phyloP scores from a whole-genome alignment of 2,113 vertebrate genomes.

The Ciconia boyciana region DNA sequence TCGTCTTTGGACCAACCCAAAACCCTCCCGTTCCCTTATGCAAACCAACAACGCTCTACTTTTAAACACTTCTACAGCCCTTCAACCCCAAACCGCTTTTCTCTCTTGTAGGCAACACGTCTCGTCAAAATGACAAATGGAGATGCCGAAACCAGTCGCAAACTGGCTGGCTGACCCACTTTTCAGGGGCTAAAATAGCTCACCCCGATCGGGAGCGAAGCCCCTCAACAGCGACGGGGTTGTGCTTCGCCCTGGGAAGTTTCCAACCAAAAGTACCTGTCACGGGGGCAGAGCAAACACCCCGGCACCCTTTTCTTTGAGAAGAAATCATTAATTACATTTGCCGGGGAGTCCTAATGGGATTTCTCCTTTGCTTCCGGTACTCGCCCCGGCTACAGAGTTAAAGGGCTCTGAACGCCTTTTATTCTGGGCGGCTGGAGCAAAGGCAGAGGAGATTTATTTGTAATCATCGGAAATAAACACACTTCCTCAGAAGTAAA shows the following conservation, averaged over 20 bases:
- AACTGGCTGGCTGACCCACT: background rate
- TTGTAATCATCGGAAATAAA: conserved; percentile 78
- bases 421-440: conserved; percentile 44
- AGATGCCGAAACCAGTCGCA: background rate
- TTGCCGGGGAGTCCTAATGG: conserved; percentile 43
- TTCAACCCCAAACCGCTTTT: background rate
- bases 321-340: conserved; percentile 55
- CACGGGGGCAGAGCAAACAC: background rate
- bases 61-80: background rate
- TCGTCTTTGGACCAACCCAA: background rate
- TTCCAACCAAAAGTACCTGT: background rate
- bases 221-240: accelerated
- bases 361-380: conserved; percentile 39
- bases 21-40: background rate
- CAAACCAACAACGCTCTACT: background rate
- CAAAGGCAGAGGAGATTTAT: conserved; percentile 73
- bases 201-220: accelerated
- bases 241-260: background rate
- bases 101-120: background rate
- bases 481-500: conserved; percentile 72
- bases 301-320: background rate
- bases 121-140: conserved; percentile 39
- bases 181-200: background rate
- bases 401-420: conserved; percentile 18
- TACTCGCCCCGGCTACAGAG: background rate